Base-by-base conservation (phyloP, 2,113 vertebrate genomes). In the Microcebus griseorufus region DNA sequence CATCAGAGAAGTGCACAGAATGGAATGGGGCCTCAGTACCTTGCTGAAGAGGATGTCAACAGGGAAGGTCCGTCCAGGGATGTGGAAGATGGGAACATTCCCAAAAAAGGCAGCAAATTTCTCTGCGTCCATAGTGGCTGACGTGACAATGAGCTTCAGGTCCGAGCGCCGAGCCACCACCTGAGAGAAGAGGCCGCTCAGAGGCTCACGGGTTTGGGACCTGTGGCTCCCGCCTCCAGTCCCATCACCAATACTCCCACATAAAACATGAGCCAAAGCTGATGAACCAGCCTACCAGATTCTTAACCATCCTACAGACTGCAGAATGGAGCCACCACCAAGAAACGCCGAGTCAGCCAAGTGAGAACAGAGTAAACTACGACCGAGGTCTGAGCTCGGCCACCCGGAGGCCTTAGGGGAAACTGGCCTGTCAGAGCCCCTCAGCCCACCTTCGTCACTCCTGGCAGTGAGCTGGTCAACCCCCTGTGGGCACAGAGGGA, bases 31-130 rank as follows among this genome's bases (percentile, higher is more conserved):
- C 20, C 58, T 80, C n/a, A 1, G 32, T 98, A 99, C 99, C 99
- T 99, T 99, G 98, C 99, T 99, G 97, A 99, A 99, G 97, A 99
- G 99, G 96, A 99, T 99, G 95, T 99, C 99, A 13, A 99, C 99
- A 29, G 99, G 99, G 97, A 99, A 99, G 1, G 99, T 99, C 81
- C 99, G 99, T 34, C 99, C 99, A 81, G 99, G 99, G 98, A 99
- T 99, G 97, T 99, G 98, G 96, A 99, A 99, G 96, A 99, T 99
- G 37, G 99, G 99, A 88, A 99, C 99, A 0, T 99, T 99, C 80
- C 99, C 99, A 88, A 99, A 99, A 97, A 99, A 99, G 16, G 99
- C 97, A 5, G 99, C 99, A 98, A 99, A 99, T 79, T 99, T 99
- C 42, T 99, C 99, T 0, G 99, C 99, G 97, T 99, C 99, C 99